These are phyloP conservation scores for Sesia apiformis DNA, from an alignment of 2,888 invertebrate species.

Conservation along the genomic window DNA sequence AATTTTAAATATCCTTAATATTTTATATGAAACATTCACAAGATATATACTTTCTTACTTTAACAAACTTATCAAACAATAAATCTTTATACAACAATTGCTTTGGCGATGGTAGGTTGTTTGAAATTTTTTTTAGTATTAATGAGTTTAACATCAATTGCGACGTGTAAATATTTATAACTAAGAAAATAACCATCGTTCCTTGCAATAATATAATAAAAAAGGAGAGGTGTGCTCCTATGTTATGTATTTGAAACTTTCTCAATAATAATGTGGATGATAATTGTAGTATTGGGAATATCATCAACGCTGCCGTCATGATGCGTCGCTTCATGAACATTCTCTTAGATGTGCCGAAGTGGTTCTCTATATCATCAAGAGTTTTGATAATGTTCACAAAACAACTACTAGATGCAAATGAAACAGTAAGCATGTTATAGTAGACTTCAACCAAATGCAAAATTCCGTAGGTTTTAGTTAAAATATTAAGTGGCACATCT, in stretches of 20 bases:
- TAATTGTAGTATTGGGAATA: not conserved
- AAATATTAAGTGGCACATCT: not conserved
- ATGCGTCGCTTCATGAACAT: not conserved
- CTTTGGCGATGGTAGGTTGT: not conserved
- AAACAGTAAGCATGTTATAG: not conserved
- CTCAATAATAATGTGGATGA: not conserved
- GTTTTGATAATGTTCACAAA: not conserved
- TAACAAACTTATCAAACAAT: not conserved
- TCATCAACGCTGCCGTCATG: not conserved
- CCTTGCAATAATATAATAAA: not conserved
- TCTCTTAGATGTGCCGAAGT: not conserved
- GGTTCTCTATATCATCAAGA: not conserved
- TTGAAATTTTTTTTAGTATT: not conserved
- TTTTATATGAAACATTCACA: not conserved
- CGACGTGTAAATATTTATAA: not conserved
- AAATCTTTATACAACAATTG: slow-evolving; percentile 1
- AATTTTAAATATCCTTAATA: not conserved
- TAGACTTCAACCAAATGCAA: not conserved
- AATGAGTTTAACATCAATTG: not conserved
- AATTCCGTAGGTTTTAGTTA: not conserved
- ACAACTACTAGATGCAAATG: not conserved
- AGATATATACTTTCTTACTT: not conserved
- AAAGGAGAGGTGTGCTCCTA: not conserved
- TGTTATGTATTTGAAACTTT: not conserved
- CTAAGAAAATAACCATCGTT: not conserved